Base-by-base conservation (phyloP, 2,888 invertebrate genomes). In the Hirtodrosophila duncani region DNA sequence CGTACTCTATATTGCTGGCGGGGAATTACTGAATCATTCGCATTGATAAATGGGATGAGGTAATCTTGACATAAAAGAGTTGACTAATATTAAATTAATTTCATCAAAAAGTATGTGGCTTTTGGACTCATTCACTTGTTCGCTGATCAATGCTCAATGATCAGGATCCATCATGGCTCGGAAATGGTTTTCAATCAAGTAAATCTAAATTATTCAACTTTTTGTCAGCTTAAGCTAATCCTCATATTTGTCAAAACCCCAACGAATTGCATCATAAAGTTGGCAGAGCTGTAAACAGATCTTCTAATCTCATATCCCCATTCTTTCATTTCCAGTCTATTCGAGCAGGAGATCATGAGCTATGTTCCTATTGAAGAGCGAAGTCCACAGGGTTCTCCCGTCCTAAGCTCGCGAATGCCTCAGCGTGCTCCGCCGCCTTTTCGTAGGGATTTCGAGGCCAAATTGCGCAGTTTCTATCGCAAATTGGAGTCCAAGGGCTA, bases 341-440 rank as follows among this genome's bases (percentile, higher is more conserved):
- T 98, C 89, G 98, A 98, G 88, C 95, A 98, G 90, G 97, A 98
- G 90, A 97, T 98, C 84, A 97, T 98, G 97, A 96, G 96, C 77
- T 97, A 97, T 88, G 94, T 97, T 83, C 97, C 96, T 61, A 89
- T 89, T 67, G 89, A 89, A 65, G 88, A 88, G 67, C 82, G 85
- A 69, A 83, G 87, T 31, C 92, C 93, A 59, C 88, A 89, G 52
- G 87, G 87, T 31, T 96, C 95, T 1, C 96, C 96, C 5, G 94
- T 94, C 36, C 88, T 94, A 49, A 86, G 74, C 50, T 91, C 94
- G 16, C 90, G 94, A 60, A 89, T 90, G 67, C 90, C 92, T 33
- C 93, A 92, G 62, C 89, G 96, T 27, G 94, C 95, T 6, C 95
- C 96, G 13, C 96, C 96, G 21, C 96, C 96, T 1, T 96, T 97